Evolutionary conservation across 1,140 invertebrate species (phyloP), one percentile per base, ranked within the genome.

Genomic region (Scaptomyza pallida): DNA sequence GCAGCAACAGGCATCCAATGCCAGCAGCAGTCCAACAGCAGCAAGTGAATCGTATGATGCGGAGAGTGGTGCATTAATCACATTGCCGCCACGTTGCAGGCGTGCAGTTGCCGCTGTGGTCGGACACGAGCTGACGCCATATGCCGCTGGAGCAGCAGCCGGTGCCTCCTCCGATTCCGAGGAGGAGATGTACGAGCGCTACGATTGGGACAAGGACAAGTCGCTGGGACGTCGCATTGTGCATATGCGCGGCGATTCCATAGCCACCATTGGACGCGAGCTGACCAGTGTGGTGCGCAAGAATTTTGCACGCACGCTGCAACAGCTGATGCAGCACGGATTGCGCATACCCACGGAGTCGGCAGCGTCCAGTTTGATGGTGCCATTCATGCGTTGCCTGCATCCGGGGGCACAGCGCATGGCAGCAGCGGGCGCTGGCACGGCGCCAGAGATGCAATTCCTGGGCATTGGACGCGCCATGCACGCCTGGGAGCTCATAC

Each of bases 261-360:
- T 92, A 92, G 59, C 92, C 89, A 68, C 92, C 86, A 62, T 95
- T 92, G 73, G 80, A n/a, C 74, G 81, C 2, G 95, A 95, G 75
- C 81, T 99, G 43, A 97, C 97, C 2, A 95, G 95, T 41, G 95
- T 96, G 41, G 97, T 99, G 3, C 93, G 98, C 19, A 98, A 98
- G 92, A 96, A 98, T 77, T 93, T 99, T 26, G 95, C 97, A 16
- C 93, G 96, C 16, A 96, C 97, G 41, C 93, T 99, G 54, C 93
- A 97, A 72, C 97, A 99, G 91, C 93, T 99, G 5, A 94, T 99
- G 40, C 96, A 99, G 91, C 99, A 99, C 93, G 99, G 99, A 5
- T 92, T 99, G 2, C 94, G 95, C 23, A 94, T 94, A 48, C 97
- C 96, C 77, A 69, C 73, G 2, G 78, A 89, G 40, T 82, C 89